A percentile compares a stretch with the other conserved stretches of the same genome.
These are phyloP conservation scores for Hyphantria cunea DNA, from an alignment of 1,140 invertebrate genomes.

Conservation along the genomic window DNA sequence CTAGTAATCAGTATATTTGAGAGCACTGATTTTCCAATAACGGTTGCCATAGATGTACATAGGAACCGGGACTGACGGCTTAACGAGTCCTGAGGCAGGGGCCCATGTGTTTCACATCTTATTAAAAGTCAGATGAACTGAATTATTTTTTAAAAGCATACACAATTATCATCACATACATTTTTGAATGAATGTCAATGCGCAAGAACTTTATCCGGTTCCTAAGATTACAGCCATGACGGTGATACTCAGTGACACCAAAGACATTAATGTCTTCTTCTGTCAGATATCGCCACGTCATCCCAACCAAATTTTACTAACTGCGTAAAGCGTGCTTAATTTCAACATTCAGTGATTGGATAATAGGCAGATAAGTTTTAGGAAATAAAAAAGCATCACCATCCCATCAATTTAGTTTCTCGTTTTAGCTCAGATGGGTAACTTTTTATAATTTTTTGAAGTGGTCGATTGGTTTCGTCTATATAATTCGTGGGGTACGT, in stretches of 20 bases:
- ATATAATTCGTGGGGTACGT: conserved; percentile 77
- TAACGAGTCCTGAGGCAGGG: too few species aligned
- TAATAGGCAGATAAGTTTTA: conserved; percentile 39
- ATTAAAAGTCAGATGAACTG: too few species aligned
- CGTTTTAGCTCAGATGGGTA: conserved; percentile 61
- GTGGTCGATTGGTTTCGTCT: conserved; percentile 54
- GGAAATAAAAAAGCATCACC: conserved; percentile 60
- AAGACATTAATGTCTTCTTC: conserved; percentile 20
- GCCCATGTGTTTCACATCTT: too few species aligned
- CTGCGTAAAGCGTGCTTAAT: conserved; percentile 45
- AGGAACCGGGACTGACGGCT: too few species aligned
- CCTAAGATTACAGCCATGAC: neutral
- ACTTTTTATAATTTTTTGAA: conserved; percentile 63
- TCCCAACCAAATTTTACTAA: conserved; percentile 36
- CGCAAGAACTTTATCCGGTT: neutral
- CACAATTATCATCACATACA: neutral
- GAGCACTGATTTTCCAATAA: too few species aligned
- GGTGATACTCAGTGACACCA: too few species aligned
- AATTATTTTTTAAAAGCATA: too few species aligned
- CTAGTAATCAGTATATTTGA: too few species aligned
- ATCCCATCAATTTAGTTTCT: conserved; percentile 57
- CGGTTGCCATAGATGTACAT: too few species aligned
- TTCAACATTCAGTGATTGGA: conserved; percentile 44
- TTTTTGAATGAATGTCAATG: too few species aligned
- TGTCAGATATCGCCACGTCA: conserved; percentile 14